These are phyloP conservation scores for Parnassius glacialis DNA, from an alignment of 2,888 invertebrate genomes.

Conservation along the genomic window DNA sequence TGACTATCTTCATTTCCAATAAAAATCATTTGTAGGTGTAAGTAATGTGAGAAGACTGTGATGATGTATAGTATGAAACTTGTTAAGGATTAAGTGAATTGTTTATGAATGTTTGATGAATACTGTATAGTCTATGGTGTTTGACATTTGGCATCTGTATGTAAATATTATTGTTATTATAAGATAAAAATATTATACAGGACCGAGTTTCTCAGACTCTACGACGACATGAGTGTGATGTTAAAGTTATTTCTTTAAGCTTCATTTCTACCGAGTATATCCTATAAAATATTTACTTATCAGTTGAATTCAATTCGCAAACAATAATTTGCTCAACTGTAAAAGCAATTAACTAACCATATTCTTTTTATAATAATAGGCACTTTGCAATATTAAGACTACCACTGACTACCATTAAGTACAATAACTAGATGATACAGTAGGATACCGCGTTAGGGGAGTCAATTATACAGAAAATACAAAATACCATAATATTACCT, in stretches of 20 bases:
- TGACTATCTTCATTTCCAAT: conserved; percentile 24
- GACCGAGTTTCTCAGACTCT: conserved; percentile 3
- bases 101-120: conserved; percentile 42
- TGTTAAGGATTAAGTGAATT: conserved; percentile 54
- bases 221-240: background rate
- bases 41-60: conserved; percentile 78
- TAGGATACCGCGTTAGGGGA: conserved; percentile 60
- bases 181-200: conserved; percentile 6
- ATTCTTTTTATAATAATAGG: conserved; percentile 6
- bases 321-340: conserved; percentile 64
- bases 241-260: background rate
- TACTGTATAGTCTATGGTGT: conserved; percentile 21
- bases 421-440: conserved; percentile 67
- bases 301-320: background rate
- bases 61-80: conserved; percentile 65
- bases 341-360: conserved; percentile 51
- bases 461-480: conserved; percentile 64
- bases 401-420: conserved; percentile 62
- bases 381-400: conserved; percentile 33
- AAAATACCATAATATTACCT: conserved; percentile 35
- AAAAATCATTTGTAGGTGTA: conserved; percentile 47
- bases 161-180: conserved; percentile 22
- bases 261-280: background rate
- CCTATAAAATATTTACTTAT: conserved; percentile 3
- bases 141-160: conserved; percentile 23